Percentiles rank a stretch among this genome's conserved stretches.
Evolutionary conservation across 2,797 vertebrate genomes (phyloP).

Genomic region (Lycodopsis pacificus): DNA sequence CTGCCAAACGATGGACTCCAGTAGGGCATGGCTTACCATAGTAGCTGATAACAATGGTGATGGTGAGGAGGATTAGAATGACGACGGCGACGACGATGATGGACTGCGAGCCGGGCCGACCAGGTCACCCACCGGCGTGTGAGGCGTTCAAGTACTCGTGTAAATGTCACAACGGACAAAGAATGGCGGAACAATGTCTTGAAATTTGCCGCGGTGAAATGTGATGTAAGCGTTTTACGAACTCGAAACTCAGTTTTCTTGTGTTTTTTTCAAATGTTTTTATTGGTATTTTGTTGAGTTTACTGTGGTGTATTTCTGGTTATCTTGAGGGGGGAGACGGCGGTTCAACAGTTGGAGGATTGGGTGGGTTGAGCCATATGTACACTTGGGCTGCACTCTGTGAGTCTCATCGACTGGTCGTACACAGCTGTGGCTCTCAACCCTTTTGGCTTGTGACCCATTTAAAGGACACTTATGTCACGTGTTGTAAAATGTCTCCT

Average conservation of each 20-base stretch:
- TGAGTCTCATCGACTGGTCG: conserved; percentile 1
- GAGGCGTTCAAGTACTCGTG: conserved; percentile 65
- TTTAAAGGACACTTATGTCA: not conserved
- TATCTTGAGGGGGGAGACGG: conserved; percentile 31
- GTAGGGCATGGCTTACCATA: conserved; percentile 68
- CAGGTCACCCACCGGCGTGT: conserved; percentile 47
- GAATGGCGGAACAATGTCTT: conserved; percentile 66
- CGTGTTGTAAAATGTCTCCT: not conserved
- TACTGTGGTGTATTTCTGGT: conserved; percentile 70
- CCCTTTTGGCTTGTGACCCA: not conserved
- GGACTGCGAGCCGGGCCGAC: conserved; percentile 39
- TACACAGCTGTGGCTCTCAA: not conserved
- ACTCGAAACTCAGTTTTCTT: conserved; percentile 78
- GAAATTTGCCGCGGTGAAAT: conserved; percentile 67
- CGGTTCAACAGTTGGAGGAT: conserved; percentile 24
- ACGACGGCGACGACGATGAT: conserved; percentile 35
- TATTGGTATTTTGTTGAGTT: conserved; percentile 59
- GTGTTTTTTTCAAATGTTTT: conserved; percentile 28
- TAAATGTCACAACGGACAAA: conserved; percentile 66
- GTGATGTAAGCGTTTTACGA: conserved; percentile 78
- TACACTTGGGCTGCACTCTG: conserved; percentile 63
- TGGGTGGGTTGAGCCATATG: conserved; percentile 59
- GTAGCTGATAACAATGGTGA: conserved; percentile 68
- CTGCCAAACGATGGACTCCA: conserved; percentile 64
- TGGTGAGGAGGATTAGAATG: conserved; percentile 39